These are phyloP conservation scores for Microctenopoma steveboyesi DNA, from an alignment of 2,797 vertebrate genomes.

Conservation along the genomic window DNA sequence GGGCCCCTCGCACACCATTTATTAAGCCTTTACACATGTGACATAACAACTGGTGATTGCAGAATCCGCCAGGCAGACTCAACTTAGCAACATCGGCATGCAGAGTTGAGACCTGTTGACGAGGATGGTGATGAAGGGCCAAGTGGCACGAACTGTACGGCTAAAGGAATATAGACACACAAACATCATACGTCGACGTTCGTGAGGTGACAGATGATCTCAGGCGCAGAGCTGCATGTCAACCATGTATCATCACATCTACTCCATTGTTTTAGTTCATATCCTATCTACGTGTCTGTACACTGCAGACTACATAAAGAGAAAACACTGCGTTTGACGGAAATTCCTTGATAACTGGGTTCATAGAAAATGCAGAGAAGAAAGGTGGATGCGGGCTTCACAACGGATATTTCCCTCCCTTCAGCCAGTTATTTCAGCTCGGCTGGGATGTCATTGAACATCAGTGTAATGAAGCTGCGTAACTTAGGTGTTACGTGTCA, in stretches of 20 bases:
- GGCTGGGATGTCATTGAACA: not conserved
- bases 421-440: slow-evolving; percentile 9
- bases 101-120: slow-evolving; percentile 29
- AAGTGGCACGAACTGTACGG: not conserved
- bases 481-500: too few relatives aligned
- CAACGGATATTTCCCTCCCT: not conserved
- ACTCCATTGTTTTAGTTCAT: not conserved
- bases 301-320: not conserved
- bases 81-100: slow-evolving; percentile 28
- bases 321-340: slow-evolving; percentile 1
- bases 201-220: not conserved
- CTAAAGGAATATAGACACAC: slow-evolving; percentile 4
- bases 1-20: slow-evolving; percentile 48
- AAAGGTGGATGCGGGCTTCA: not conserved
- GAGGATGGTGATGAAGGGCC: slow-evolving; percentile 30
- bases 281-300: not conserved
- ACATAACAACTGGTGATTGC: slow-evolving; percentile 58
- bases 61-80: slow-evolving; percentile 5
- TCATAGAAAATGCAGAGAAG: not conserved
- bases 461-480: too few relatives aligned
- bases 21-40: slow-evolving; percentile 69
- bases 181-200: too few relatives aligned
- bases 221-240: not conserved
- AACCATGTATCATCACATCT: not conserved
- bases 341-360: not conserved